phyloP scores from a whole-genome alignment of 2,113 vertebrate species.

The Phyllostomus hastatus region DNA sequence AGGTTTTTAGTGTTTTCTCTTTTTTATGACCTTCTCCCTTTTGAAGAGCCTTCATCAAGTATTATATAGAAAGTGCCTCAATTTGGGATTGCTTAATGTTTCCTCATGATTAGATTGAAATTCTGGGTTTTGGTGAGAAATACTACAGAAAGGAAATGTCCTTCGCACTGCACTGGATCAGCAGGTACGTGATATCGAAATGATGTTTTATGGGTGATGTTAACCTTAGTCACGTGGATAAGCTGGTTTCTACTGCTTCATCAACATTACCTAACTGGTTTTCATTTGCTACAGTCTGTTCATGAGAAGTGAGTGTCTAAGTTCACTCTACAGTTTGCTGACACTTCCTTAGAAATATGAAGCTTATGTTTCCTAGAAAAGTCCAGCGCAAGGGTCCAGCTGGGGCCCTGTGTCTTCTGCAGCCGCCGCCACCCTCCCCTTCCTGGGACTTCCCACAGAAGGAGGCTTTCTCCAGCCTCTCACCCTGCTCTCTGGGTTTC shows the following conservation, averaged over 20 bases:
- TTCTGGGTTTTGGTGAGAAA: neutral
- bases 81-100: neutral
- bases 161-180: neutral
- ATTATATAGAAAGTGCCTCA: neutral
- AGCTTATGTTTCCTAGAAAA: neutral
- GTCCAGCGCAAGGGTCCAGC: neutral
- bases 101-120: neutral
- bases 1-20: neutral
- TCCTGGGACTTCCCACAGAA: neutral
- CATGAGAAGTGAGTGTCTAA: neutral
- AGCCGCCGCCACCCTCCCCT: no score
- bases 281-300: neutral
- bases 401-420: neutral
- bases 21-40: neutral
- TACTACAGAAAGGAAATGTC: neutral
- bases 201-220: neutral
- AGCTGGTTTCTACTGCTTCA: neutral
- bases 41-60: neutral
- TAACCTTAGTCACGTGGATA: neutral
- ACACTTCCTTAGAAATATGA: neutral
- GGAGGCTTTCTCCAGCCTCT: neutral
- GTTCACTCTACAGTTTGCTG: neutral
- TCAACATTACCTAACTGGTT: neutral
- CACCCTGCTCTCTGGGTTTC: fast-evolving
- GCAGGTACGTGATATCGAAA: no score